phyloP scores from a whole-genome alignment of 2,113 vertebrate species.

The Chaetodon trifascialis region DNA sequence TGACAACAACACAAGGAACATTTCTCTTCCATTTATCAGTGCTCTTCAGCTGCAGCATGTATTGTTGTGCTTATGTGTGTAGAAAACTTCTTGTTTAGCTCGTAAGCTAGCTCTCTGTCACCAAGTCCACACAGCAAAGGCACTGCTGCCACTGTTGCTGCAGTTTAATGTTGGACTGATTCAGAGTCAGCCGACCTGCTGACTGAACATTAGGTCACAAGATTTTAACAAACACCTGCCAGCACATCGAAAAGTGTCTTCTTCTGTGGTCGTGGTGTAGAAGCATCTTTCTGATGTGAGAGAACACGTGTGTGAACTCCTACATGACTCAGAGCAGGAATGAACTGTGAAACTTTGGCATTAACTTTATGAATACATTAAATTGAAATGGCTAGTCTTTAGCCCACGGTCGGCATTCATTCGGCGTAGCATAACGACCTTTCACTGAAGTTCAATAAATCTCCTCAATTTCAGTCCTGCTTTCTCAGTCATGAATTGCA shows the following conservation, averaged over 20 bases:
- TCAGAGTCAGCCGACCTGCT: background rate
- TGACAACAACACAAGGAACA: no score
- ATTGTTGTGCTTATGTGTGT: no score
- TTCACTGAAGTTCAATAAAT: conserved; percentile 70
- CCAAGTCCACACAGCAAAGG: background rate
- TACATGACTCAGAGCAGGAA: conserved; percentile 7
- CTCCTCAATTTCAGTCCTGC: conserved; percentile 64
- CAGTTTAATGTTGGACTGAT: background rate
- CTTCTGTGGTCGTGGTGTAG: background rate
- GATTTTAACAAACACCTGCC: background rate
- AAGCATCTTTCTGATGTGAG: background rate
- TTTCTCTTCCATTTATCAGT: no score
- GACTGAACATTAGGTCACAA: background rate
- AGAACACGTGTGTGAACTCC: conserved; percentile 4
- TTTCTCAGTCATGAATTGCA: conserved; percentile 80
- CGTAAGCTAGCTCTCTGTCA: background rate
- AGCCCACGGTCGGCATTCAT: conserved; percentile 53
- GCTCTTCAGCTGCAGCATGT: background rate
- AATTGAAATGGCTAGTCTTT: conserved; percentile 56
- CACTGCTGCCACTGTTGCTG: background rate
- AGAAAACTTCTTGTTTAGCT: no score
- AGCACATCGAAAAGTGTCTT: background rate
- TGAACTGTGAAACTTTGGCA: conserved; percentile 63
- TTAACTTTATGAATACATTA: conserved; percentile 75
- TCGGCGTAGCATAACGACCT: conserved; percentile 58